A percentile compares a stretch with the other conserved stretches of the same genome.
These are phyloP conservation scores for Vandiemenella viatica DNA, from an alignment of 2,888 invertebrate species.

Conservation along the genomic window DNA sequence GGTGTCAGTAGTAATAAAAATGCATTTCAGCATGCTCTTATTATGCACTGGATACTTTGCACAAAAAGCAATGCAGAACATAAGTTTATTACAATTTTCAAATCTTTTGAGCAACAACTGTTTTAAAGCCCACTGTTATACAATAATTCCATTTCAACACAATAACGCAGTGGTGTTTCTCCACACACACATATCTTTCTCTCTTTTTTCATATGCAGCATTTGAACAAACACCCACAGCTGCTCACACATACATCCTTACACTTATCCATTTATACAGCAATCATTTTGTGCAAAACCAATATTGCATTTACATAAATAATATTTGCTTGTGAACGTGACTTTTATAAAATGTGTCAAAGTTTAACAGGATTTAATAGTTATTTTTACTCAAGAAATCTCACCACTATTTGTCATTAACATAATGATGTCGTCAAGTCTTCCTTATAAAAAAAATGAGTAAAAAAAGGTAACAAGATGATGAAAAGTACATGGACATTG, in stretches of 20 bases:
- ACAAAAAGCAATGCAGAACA: slow-evolving; percentile 10
- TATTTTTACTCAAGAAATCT: too few relatives aligned
- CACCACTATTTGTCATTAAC: too few relatives aligned
- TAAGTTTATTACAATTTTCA: slow-evolving; percentile 8
- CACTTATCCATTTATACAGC: slow-evolving; percentile 6
- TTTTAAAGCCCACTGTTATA: slow-evolving; percentile 10
- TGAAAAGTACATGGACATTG: too few relatives aligned
- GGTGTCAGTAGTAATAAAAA: slow-evolving; percentile 8
- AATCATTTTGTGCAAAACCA: slow-evolving; percentile 11
- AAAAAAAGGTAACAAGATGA: too few relatives aligned
- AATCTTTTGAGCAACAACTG: slow-evolving; percentile 12
- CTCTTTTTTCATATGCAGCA: too few relatives aligned
- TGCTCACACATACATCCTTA: too few relatives aligned
- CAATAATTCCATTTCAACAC: slow-evolving; percentile 6
- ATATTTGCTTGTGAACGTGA: too few relatives aligned
- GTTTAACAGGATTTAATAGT: too few relatives aligned
- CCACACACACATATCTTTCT: slow-evolving; percentile 1
- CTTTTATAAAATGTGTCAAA: too few relatives aligned
- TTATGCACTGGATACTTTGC: slow-evolving; percentile 6
- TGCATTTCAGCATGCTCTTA: slow-evolving; percentile 8
- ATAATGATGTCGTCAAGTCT: too few relatives aligned
- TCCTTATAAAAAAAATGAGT: too few relatives aligned
- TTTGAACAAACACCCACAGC: too few relatives aligned
- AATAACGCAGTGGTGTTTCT: slow-evolving; percentile 5
- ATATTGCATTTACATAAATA: slow-evolving; percentile 5